Evolutionary conservation across 2,113 vertebrate genomes (phyloP), one percentile per base, ranked within the genome.

Genomic region (Ivindomyrus marchei): DNA sequence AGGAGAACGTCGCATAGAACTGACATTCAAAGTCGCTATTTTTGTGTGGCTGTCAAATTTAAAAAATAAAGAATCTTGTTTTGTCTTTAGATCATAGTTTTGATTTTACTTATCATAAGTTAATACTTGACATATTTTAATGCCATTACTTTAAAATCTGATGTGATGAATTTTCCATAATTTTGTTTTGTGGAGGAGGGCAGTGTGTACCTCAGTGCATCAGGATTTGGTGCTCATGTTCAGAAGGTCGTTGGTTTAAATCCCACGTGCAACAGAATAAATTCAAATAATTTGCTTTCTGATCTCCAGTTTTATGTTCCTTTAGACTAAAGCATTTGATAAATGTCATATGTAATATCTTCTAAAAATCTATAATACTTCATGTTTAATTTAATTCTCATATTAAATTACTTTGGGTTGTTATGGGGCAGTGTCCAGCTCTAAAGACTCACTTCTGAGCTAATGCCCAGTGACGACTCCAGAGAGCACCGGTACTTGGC

Each of bases 401-500:
- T 70, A 70, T 13, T 27, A 66, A 70, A 70, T 70, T 3, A 70
- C 10, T 31, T 70, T 4, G n/a, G 36, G 70, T 15, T 77, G 70
- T 39, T 15, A 77, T 3, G 70, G 70, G 70, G 5, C 74, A 19
- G 74, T 2, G 74, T 15, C 36, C 70, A 39, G 47, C 24, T 6
- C 13, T 27, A 31, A 49, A 87, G 47, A 1, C 91, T 80, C 95
- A 98, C 98, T 98, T 98, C 98, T 0, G 97, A 96, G 92, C 98
- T 97, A 90, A 99, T 97, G 49, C 98, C 98, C 56, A 99, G 95
- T 0, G 97, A 97, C 46, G 97, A 96, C 94, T 99, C 98, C 95
- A 99, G 95, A 89, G 96, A 96, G 93, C 97, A 97, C 89, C 97
- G 98, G 92, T 99, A 98, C 92, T 99, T 99, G 1, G 97, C 97